phyloP scores from a whole-genome alignment of 2,113 vertebrate genomes.

The Crotalus horridus region DNA sequence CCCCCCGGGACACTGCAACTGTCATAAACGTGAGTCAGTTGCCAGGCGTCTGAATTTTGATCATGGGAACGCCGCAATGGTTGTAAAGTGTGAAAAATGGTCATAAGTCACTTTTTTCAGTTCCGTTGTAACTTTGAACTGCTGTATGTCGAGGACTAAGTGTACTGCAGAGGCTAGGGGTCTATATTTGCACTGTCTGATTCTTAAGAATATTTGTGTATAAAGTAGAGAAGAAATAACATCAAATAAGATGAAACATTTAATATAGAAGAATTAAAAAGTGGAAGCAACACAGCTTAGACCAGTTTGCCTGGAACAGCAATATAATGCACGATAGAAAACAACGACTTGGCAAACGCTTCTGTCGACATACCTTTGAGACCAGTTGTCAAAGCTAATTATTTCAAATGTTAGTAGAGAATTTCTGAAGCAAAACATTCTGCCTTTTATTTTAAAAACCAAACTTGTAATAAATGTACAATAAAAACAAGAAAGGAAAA shows the following conservation, averaged over 20 bases:
- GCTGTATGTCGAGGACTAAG: no score
- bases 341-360: background rate
- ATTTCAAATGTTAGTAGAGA: background rate
- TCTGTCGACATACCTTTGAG: background rate
- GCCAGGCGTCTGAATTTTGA: no score
- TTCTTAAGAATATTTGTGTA: background rate
- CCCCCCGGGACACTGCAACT: no score
- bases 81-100: no score
- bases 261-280: background rate
- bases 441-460: conserved; percentile 12
- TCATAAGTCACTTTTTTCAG: no score
- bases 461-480: background rate
- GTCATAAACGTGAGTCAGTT: no score
- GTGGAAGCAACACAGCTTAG: background rate
- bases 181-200: no score
- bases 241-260: background rate
- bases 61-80: no score
- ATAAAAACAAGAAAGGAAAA: background rate
- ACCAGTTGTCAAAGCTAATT: background rate
- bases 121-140: no score
- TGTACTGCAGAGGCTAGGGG: background rate
- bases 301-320: conserved; percentile 1
- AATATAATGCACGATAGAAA: conserved; percentile 41
- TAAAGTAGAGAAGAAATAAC: background rate
- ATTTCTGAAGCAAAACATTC: background rate